A percentile compares a stretch with the other conserved stretches of the same genome.
Conservation (phyloP, 2,888 invertebrate genomes). For the Cremastinae sp. region DNA sequence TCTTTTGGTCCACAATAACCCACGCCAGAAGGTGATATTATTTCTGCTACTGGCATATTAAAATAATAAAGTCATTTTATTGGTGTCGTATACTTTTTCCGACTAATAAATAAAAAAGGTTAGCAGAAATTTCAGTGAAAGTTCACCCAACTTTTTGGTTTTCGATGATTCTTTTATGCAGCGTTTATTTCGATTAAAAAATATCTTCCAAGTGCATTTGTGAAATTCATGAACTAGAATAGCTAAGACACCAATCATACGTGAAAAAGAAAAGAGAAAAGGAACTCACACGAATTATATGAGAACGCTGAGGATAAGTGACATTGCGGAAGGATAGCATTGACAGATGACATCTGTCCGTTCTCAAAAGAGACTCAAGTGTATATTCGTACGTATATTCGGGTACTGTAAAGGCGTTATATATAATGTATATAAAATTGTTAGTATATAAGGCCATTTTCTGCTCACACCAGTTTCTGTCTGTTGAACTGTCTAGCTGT, state of each 20-base stretch:
- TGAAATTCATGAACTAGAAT: not conserved
- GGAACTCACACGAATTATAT: slow-evolving; percentile 16
- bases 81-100: slow-evolving; percentile 46
- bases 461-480: slow-evolving; percentile 54
- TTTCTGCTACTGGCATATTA: slow-evolving; percentile 61
- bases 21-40: slow-evolving; percentile 62
- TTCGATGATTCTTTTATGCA: too few species aligned
- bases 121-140: too few species aligned
- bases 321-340: slow-evolving; percentile 67
- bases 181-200: not conserved
- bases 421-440: slow-evolving; percentile 1
- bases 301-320: slow-evolving; percentile 35
- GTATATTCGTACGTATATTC: slow-evolving; percentile 21
- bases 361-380: slow-evolving; percentile 47
- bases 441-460: slow-evolving; percentile 30
- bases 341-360: slow-evolving; percentile 76
- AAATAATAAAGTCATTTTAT: slow-evolving; percentile 70
- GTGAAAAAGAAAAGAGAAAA: not conserved
- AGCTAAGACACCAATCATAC: not conserved
- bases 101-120: slow-evolving; percentile 30
- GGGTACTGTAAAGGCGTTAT: not conserved
- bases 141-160: too few species aligned
- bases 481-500: slow-evolving; percentile 66
- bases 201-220: not conserved
- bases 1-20: slow-evolving; percentile 66